phyloP scores from a whole-genome alignment of 2,797 vertebrate genomes.

The Mareca penelope region DNA sequence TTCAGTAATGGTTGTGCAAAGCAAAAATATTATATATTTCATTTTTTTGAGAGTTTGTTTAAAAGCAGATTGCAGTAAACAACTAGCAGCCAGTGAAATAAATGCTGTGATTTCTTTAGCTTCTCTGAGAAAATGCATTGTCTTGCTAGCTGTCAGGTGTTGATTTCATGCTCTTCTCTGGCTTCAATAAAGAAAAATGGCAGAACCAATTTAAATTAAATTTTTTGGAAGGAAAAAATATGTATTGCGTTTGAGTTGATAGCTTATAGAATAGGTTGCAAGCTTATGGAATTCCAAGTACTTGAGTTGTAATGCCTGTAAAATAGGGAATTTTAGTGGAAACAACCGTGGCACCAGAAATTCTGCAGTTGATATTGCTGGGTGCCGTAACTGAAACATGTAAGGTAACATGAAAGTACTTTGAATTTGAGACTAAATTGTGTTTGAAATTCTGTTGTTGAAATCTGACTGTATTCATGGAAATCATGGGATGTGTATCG shows the following conservation, averaged over 20 bases:
- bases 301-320: slow-evolving; percentile 18
- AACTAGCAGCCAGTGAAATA: background rate
- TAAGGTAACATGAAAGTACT: slow-evolving; percentile 8
- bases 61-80: background rate
- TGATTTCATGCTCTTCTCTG: background rate
- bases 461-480: slow-evolving; percentile 32
- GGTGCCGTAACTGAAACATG: background rate
- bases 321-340: slow-evolving; percentile 27
- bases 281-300: slow-evolving; percentile 23
- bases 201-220: slow-evolving; percentile 24
- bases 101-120: background rate
- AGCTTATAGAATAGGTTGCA: slow-evolving; percentile 42
- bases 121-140: background rate
- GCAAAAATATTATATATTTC: background rate
- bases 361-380: background rate
- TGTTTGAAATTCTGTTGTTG: slow-evolving; percentile 32
- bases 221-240: background rate
- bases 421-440: background rate
- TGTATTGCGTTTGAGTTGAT: slow-evolving; percentile 37
- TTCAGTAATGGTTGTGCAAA: background rate
- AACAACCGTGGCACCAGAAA: background rate
- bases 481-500: background rate
- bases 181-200: background rate
- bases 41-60: background rate
- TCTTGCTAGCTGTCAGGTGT: background rate